Conservation (phyloP, 2,888 invertebrate genomes). For the Blastobasis lacticolella region DNA sequence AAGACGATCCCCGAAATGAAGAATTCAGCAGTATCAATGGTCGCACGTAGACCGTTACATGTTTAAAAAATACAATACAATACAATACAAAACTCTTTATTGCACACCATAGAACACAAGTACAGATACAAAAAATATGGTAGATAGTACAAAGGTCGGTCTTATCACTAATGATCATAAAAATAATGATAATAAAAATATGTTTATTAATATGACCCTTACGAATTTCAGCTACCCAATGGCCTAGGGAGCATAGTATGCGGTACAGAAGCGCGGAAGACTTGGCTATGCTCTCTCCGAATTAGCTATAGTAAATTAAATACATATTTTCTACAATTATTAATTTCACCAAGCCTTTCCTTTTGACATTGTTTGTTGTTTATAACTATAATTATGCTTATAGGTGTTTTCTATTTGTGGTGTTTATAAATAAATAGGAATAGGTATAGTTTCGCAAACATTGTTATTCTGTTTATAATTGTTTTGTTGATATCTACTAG, state of each 20-base stretch:
- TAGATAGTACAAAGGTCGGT: too few relatives aligned
- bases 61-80: too few relatives aligned
- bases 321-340: neutral
- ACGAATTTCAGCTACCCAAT: constrained; percentile 57
- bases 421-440: neutral
- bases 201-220: neutral
- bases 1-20: too few relatives aligned
- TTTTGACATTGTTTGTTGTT: neutral
- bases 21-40: too few relatives aligned
- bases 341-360: neutral
- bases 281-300: constrained; percentile 41
- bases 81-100: too few relatives aligned
- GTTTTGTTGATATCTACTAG: too few relatives aligned
- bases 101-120: too few relatives aligned
- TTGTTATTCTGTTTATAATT: too few relatives aligned
- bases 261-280: constrained; percentile 66
- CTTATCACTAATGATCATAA: too few relatives aligned
- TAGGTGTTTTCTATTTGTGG: neutral
- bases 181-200: too few relatives aligned
- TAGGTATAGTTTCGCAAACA: neutral
- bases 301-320: constrained; percentile 1
- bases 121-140: too few relatives aligned
- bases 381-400: neutral
- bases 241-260: constrained; percentile 68
- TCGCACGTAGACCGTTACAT: too few relatives aligned